Conservation (phyloP, 2,888 invertebrate species). For the Mesorhabditis belari region DNA sequence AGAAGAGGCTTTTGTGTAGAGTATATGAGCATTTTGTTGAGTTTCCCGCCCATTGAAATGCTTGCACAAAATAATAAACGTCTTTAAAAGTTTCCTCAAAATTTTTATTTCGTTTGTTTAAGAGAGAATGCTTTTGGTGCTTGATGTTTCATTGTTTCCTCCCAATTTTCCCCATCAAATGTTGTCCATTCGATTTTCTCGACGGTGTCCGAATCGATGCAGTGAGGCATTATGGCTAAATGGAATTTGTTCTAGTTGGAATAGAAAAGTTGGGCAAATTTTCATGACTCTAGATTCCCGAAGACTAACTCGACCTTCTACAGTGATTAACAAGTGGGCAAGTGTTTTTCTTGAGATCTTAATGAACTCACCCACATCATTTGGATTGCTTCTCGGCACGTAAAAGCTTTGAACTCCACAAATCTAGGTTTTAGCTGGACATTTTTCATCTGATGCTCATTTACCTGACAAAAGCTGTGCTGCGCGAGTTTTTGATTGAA, state of each 20-base stretch:
- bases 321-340: not conserved
- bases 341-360: not conserved
- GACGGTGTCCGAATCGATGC: conserved; percentile 35
- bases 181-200: conserved; percentile 17
- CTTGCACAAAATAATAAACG: not conserved
- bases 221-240: conserved; percentile 39
- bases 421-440: conserved; percentile 2
- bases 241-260: not conserved
- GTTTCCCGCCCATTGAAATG: too few relatives aligned
- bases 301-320: too few relatives aligned
- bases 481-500: conserved; percentile 34
- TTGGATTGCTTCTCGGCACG: conserved; percentile 59
- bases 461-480: conserved; percentile 31
- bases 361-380: conserved; percentile 56
- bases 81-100: not conserved
- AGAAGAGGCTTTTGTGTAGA: too few relatives aligned
- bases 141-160: conserved; percentile 18
- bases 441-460: not conserved
- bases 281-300: too few relatives aligned
- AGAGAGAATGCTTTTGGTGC: conserved; percentile 21
- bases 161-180: conserved; percentile 35
- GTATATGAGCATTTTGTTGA: too few relatives aligned
- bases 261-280: not conserved
- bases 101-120: not conserved
- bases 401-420: conserved; percentile 61